Percentiles rank a stretch among this genome's conserved stretches.
These are phyloP conservation scores for Phylloscopus trochilus DNA, from an alignment of 2,113 vertebrate species.

Conservation along the genomic window DNA sequence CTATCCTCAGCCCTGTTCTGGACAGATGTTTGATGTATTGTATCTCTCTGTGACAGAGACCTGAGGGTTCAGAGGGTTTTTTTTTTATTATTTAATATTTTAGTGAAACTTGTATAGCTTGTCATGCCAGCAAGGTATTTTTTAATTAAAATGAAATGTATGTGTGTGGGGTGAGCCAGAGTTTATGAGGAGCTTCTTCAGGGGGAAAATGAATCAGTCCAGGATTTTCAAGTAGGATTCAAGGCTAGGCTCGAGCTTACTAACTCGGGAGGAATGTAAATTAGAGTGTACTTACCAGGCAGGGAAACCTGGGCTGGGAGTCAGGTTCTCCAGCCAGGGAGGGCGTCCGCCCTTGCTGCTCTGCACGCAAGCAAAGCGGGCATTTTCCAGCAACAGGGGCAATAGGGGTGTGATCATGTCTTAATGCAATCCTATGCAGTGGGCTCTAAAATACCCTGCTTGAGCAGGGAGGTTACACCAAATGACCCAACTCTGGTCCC, in stretches of 20 bases:
- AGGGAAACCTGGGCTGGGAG: constrained; percentile 7
- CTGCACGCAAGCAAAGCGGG: neutral
- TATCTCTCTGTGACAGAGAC: constrained; percentile 55
- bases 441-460: neutral
- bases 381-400: neutral
- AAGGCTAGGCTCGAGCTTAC: constrained; percentile 30
- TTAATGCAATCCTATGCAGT: neutral
- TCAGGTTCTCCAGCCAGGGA: neutral
- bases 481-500: neutral
- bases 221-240: constrained; percentile 46
- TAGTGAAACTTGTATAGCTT: constrained; percentile 56
- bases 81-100: constrained; percentile 61
- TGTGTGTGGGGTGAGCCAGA: constrained; percentile 61
- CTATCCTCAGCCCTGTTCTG: constrained; percentile 40
- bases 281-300: constrained; percentile 11
- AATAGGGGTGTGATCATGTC: neutral
- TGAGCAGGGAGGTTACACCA: neutral
- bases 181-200: constrained; percentile 66
- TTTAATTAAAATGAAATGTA: constrained; percentile 68
- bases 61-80: constrained; percentile 40
- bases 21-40: constrained; percentile 65
- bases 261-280: constrained; percentile 49
- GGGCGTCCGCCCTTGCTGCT: accelerated
- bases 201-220: constrained; percentile 61
- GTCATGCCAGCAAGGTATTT: constrained; percentile 63